Conservation (phyloP, 1,140 invertebrate species). For the Achatina immaculata region DNA sequence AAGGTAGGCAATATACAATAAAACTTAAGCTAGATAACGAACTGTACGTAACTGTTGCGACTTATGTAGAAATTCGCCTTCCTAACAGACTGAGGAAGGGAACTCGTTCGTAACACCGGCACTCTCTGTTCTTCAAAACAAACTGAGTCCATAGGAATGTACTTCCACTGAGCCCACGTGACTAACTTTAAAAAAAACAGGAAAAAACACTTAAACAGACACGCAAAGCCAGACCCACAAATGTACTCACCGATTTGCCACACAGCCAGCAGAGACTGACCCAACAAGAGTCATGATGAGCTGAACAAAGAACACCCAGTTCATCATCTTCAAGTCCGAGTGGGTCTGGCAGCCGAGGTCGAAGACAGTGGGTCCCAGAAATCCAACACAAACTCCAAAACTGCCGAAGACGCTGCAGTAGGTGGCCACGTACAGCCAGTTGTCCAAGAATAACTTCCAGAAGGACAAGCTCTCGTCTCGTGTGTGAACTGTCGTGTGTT, state of each 20-base stretch:
- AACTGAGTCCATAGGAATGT: no score
- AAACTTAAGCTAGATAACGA: no score
- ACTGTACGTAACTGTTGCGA: no score
- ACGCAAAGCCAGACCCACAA: no score
- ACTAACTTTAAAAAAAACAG: no score
- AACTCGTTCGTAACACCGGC: no score
- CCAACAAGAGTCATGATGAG: constrained; percentile 73
- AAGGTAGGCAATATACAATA: no score
- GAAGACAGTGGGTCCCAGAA: constrained; percentile 72
- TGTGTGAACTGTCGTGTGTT: constrained; percentile 40
- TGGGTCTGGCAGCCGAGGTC: constrained; percentile 73
- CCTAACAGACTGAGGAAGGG: no score
- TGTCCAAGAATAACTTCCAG: constrained; percentile 68
- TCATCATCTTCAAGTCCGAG: constrained; percentile 71
- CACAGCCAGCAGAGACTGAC: constrained; percentile 71
- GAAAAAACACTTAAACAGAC: no score
- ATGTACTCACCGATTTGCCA: constrained; percentile 70
- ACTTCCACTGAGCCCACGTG: no score
- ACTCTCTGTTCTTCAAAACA: no score
- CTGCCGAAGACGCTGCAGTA: constrained; percentile 73
- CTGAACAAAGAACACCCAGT: constrained; percentile 74
- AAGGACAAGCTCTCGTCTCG: constrained; percentile 56
- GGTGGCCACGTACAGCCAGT: constrained; percentile 70
- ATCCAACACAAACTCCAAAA: constrained; percentile 74
- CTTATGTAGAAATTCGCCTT: no score